Percentiles rank a stretch among this genome's conserved stretches.
Evolutionary conservation across 2,113 vertebrate species (phyloP).

Genomic region (Neogale vison): DNA sequence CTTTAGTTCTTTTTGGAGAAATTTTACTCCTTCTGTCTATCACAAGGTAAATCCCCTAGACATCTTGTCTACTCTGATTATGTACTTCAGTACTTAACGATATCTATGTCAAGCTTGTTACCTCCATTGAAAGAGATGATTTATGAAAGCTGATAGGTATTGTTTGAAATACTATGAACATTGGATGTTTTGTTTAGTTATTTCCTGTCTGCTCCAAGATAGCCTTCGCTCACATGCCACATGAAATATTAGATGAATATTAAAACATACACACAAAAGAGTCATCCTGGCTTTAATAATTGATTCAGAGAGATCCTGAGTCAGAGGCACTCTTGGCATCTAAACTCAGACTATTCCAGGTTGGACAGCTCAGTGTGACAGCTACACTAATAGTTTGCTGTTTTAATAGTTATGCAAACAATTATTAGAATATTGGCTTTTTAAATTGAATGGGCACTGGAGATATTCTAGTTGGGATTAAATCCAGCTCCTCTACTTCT

Average conservation of each 20-base stretch:
- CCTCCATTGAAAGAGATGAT: slow-evolving; percentile 5
- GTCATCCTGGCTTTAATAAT: not conserved
- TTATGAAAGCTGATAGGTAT: slow-evolving; percentile 26
- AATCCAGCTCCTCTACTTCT: not conserved
- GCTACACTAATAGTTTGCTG: not conserved
- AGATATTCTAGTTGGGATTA: not conserved
- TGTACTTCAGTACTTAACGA: not conserved
- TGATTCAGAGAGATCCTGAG: not conserved
- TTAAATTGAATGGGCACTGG: not conserved
- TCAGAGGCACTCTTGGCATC: not conserved
- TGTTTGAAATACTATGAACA: not conserved
- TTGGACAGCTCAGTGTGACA: not conserved
- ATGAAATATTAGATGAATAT: not conserved
- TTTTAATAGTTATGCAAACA: not conserved
- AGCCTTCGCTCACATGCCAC: not conserved
- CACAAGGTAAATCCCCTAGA: not conserved
- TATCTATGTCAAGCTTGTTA: slow-evolving; percentile 28
- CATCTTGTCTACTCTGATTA: not conserved
- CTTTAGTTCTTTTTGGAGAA: slow-evolving; percentile 51
- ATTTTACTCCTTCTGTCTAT: slow-evolving; percentile 50
- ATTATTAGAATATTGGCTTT: not conserved
- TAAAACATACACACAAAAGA: not conserved
- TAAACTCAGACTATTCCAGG: not conserved
- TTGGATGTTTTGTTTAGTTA: not conserved
- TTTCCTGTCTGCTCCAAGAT: slow-evolving; percentile 29